Base-by-base conservation (phyloP, 2,797 vertebrate genomes). In the Choloepus didactylus region DNA sequence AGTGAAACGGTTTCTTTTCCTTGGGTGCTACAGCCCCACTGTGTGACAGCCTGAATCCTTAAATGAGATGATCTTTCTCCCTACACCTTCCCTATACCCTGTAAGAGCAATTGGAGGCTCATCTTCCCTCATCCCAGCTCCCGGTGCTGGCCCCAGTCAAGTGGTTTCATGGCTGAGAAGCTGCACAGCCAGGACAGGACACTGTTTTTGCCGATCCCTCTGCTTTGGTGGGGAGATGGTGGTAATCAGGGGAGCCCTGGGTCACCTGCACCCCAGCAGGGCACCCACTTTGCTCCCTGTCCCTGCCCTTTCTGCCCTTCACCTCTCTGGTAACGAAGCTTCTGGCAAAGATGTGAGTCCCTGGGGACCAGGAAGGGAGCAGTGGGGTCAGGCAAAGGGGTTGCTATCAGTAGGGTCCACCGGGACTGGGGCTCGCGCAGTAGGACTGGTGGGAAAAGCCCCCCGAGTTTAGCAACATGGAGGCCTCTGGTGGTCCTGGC, bases 71-170 rank as follows among this genome's bases (percentile, higher is more conserved):
- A n/a, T 11, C 38, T 31, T 21, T 35, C 3, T 82, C 54, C 35
- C 62, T 16, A 23, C 46, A 21, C 27, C 38, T 85, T 1, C 15
- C 41, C 41, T 44, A 44, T 6, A 44, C 41, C 41, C 41, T 44
- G 3, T 2, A 18, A 0, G 15, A 14, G 35, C 25, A 29, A 1
- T 0, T 1, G 1, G 31, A 16, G 62, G 25, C 14, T 6, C 35
- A 1, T 9, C 31, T 14, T 35, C 29, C 16, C 59, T 19, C 29
- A 0, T 2, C 11, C 16, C 0, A 1, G 1, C 5, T 1, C 14
- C 9, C 25, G 4, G 54, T 44, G 56, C 1, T 19, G 66, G 46
- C 49, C 59, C 72, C 6, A 35, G 11, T 31, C 59, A 19, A 18
- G 60, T 3, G 70, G 79, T 41, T 70, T 69, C 51, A 19, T 0